These are phyloP conservation scores for Nycteola revayana DNA, from an alignment of 2,888 invertebrate genomes.

Conservation along the genomic window DNA sequence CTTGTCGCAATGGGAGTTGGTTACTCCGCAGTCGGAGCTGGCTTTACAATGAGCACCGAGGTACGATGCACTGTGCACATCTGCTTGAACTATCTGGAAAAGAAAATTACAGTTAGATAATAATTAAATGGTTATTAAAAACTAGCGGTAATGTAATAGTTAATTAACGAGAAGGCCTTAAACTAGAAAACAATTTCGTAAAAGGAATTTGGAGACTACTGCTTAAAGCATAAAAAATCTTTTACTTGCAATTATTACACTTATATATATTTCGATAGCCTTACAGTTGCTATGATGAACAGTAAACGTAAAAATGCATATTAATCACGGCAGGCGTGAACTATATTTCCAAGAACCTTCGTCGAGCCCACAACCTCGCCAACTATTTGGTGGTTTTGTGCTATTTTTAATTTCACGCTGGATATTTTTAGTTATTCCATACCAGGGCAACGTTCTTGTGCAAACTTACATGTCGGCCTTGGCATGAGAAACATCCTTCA, in stretches of 20 bases:
- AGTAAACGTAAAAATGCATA: too few species aligned
- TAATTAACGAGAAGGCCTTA: too few species aligned
- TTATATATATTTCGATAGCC: too few species aligned
- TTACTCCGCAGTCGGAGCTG: constrained; percentile 84
- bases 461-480: constrained; percentile 51
- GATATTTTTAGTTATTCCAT: constrained; percentile 47
- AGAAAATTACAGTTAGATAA: constrained; percentile 16
- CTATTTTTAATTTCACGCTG: constrained; percentile 50
- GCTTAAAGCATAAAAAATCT: too few species aligned
- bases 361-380: constrained; percentile 20
- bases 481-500: constrained; percentile 35
- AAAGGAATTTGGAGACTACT: too few species aligned
- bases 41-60: constrained; percentile 85
- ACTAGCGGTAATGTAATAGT: too few species aligned
- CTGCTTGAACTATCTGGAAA: constrained; percentile 51
- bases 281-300: too few species aligned
- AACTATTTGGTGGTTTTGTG: constrained; percentile 36
- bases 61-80: constrained; percentile 43
- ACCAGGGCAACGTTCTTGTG: constrained; percentile 47
- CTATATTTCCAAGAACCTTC: constrained; percentile 40
- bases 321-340: too few species aligned
- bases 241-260: too few species aligned
- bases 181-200: too few species aligned
- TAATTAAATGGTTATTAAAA: too few species aligned
- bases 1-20: constrained; percentile 84